These are phyloP conservation scores for Lordiphosa stackelbergi DNA, from an alignment of 1,140 invertebrate genomes.

Conservation along the genomic window DNA sequence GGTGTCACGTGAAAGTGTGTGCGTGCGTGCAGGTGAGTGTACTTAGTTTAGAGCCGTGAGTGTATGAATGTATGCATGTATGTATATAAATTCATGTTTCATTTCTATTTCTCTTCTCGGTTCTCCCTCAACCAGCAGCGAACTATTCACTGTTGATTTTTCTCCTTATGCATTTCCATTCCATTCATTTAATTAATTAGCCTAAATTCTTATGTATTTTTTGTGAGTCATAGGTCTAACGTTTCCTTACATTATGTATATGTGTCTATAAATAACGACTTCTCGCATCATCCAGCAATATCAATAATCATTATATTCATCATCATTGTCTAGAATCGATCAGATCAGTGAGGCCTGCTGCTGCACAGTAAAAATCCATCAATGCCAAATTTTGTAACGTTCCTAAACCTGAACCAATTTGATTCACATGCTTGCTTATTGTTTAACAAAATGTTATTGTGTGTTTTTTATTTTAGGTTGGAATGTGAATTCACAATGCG, in stretches of 20 bases:
- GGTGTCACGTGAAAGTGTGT: too few species aligned
- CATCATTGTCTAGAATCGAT: conserved; percentile 13
- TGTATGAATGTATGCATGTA: conserved; percentile 11
- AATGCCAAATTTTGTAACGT: conserved; percentile 34
- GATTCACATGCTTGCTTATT: conserved; percentile 32
- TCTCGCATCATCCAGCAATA: conserved; percentile 4
- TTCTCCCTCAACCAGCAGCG: background rate
- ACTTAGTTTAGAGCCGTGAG: background rate
- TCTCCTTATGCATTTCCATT: conserved; percentile 5
- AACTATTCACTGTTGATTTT: background rate
- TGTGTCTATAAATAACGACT: conserved; percentile 14
- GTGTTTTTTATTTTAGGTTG: background rate
- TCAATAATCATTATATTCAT: conserved; percentile 9
- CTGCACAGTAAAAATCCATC: conserved; percentile 46
- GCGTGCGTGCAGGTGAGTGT: too few species aligned
- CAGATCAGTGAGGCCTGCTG: conserved; percentile 15
- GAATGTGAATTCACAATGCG: conserved; percentile 1
- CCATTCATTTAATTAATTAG: conserved; percentile 10
- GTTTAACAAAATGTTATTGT: conserved; percentile 9
- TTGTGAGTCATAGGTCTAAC: conserved; percentile 12
- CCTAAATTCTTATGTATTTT: conserved; percentile 7
- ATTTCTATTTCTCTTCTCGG: background rate
- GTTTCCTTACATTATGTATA: conserved; percentile 10
- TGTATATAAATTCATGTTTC: conserved; percentile 10
- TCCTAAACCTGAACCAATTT: conserved; percentile 28